Conservation (phyloP, 2,113 vertebrate genomes). For the Sardina pilchardus region DNA sequence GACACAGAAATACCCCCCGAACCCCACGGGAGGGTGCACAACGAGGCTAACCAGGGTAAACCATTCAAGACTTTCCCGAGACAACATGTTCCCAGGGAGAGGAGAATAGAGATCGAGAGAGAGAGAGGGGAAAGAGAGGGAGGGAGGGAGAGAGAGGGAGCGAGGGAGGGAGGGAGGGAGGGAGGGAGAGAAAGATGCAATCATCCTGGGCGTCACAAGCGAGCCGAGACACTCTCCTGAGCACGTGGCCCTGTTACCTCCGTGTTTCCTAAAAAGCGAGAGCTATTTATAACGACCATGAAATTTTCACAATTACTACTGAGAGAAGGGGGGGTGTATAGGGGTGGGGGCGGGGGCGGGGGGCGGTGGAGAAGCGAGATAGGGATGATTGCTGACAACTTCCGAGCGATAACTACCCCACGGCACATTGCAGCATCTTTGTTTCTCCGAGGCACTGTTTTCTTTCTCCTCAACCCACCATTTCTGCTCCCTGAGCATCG, state of each 20-base stretch:
- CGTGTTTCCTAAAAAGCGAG: conserved; percentile 2
- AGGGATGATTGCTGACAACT: neutral
- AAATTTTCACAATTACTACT: conserved; percentile 16
- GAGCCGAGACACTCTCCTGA: neutral
- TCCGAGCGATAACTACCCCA: conserved; percentile 15
- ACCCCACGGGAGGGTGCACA: neutral
- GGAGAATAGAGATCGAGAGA: no score
- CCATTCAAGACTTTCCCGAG: conserved; percentile 6
- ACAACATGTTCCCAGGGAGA: conserved; percentile 30
- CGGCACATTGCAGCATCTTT: neutral
- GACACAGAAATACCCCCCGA: neutral
- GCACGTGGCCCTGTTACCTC: conserved; percentile 1
- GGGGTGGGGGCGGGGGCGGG: neutral
- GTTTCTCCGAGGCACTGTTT: neutral
- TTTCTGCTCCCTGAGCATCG: conserved; percentile 11
- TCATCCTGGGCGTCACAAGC: neutral
- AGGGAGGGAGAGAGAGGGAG: conserved; percentile 30
- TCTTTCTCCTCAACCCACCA: conserved; percentile 5
- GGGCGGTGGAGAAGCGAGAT: neutral
- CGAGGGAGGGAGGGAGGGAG: conserved; percentile 25
- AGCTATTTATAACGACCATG: conserved; percentile 23
- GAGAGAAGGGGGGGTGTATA: conserved; percentile 18
- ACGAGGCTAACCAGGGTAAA: conserved; percentile 12
- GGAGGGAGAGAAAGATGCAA: conserved; percentile 37
- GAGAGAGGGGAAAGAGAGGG: conserved; percentile 25